A percentile compares a stretch with the other conserved stretches of the same genome.
These are phyloP conservation scores for Acanthacorydalis orientalis DNA, from an alignment of 2,888 invertebrate species.

Conservation along the genomic window DNA sequence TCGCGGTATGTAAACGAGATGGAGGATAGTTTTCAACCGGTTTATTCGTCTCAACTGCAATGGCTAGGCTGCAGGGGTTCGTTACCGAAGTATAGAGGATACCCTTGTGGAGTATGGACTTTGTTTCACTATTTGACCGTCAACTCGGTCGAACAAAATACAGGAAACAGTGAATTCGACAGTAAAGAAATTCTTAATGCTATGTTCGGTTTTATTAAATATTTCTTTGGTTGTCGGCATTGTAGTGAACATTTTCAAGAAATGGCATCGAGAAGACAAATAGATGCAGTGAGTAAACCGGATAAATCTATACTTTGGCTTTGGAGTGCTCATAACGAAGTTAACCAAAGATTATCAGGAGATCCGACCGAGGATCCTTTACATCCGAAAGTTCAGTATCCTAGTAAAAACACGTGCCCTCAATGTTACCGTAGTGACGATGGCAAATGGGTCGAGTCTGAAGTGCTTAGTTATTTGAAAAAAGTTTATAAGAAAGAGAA, in stretches of 20 bases:
- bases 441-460: constrained; percentile 21
- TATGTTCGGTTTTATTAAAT: constrained; percentile 73
- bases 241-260: constrained; percentile 79
- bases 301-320: constrained; percentile 79
- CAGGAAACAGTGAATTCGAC: constrained; percentile 18
- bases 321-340: constrained; percentile 88
- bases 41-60: constrained; percentile 33
- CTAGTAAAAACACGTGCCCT: constrained; percentile 47
- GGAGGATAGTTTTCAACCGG: constrained; percentile 35
- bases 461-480: constrained; percentile 45
- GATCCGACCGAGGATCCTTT: constrained; percentile 80
- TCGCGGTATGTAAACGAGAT: constrained; percentile 33
- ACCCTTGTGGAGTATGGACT: constrained; percentile 90
- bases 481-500: constrained; percentile 30
- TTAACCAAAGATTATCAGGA: constrained; percentile 72
- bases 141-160: constrained; percentile 35
- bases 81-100: constrained; percentile 57
- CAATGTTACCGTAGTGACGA: constrained; percentile 37
- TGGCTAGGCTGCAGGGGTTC: constrained; percentile 79
- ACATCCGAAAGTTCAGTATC: constrained; percentile 82
- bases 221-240: constrained; percentile 88
- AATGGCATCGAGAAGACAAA: constrained; percentile 58
- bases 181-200: constrained; percentile 52
- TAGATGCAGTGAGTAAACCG: constrained; percentile 48
- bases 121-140: constrained; percentile 86